Base-by-base conservation (phyloP, 2,113 vertebrate genomes). In the zebrafish (Danio rerio) region DNA sequence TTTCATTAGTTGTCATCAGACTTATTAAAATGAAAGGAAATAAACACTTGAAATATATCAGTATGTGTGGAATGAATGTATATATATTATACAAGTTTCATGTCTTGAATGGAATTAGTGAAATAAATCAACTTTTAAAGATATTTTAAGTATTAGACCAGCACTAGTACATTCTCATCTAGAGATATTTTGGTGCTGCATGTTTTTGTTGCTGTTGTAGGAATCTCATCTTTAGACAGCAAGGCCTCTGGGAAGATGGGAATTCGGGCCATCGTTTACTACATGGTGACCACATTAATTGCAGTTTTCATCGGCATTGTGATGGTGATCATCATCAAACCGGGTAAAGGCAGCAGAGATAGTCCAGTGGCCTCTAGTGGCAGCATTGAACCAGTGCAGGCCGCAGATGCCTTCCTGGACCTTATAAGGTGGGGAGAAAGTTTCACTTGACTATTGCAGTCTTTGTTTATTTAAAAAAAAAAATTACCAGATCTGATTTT, bases 241-340 rank as follows among this genome's bases (percentile, higher is more conserved):
- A 96, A 95, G 89, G 95, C 96, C 0, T 98, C 97, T 0, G 96
- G 98, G 65, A 94, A 97, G 89, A 98, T 99, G 97, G 98, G 97
- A 1, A 58, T 95, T 83, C 90, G 95, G 0, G 97, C 98, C 4
- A 94, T 98, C 0, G 87, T 96, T 72, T 99, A 98, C 89, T 99
- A 99, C 92, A 97, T 95, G 94, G 93, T 97, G 87, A 99, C 98
- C 72, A 99, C 98, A 0, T 88, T 99, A 89, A 95, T 97, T 1
- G 97, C 98, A 0, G 98, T 99, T 81, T 96, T 98, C 89, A 98
- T 97, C 0, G 98, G 98, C 78, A 98, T 99, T 52, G 92, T 96
- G 61, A 94, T 96, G 87, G 97, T 98, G 84, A 94, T 95, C 31
- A 94, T 96, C 88, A 96, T 99, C 88, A 94, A 92, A 50, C 98